Evolutionary conservation across 2,113 vertebrate genomes (phyloP), one percentile per base, ranked within the genome.

Genomic region (Ceyx margarethae): DNA sequence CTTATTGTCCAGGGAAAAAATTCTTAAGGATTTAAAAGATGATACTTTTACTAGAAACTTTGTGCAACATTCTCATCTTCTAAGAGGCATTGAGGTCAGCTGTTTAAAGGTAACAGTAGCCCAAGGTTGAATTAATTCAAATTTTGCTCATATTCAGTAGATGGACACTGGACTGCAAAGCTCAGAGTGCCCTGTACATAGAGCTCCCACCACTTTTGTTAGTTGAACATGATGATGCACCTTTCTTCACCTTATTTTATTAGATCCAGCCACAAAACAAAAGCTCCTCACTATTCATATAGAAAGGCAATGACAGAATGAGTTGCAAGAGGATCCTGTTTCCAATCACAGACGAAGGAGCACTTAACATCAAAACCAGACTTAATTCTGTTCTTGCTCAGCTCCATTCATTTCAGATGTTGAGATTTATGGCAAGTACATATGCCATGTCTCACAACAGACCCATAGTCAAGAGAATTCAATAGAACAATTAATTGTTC

Each of bases 1-100:
- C 81, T 82, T 48, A 28, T 93, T 92, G 95, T 83, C n/a, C 92
- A 87, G 62, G 65, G 72, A 82, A 81, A 83, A 68, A 85, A 82
- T 74, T 85, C 81, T 74, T 87, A 8, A 77, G 69, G 73, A 69
- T 93, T 91, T 75, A 79, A 91, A 78, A 91, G 60, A 85, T 5
- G 14, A 85, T 61, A 4, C 57, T 91, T 85, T 83, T 65, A 89
- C 85, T 85, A 93, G 85, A 91, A 94, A 89, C 60, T 85, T 84
- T 40, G 61, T 29, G 48, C 89, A 93, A 48, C 43, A 29, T 57
- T 77, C 37, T 77, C 76, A 31, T 81, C 56, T 48, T 68, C 42
- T 22, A 69, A 54, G n/a, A 65, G 21, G 28, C 40, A 73, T 0
- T 33, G 46, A 81, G 62, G 33, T 80, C 89, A 71, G 78, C 67